A percentile compares a stretch with the other conserved stretches of the same genome.
Evolutionary conservation across 23 tunicate species (phyloP).

Genomic region (Trididemnum nubilum): DNA sequence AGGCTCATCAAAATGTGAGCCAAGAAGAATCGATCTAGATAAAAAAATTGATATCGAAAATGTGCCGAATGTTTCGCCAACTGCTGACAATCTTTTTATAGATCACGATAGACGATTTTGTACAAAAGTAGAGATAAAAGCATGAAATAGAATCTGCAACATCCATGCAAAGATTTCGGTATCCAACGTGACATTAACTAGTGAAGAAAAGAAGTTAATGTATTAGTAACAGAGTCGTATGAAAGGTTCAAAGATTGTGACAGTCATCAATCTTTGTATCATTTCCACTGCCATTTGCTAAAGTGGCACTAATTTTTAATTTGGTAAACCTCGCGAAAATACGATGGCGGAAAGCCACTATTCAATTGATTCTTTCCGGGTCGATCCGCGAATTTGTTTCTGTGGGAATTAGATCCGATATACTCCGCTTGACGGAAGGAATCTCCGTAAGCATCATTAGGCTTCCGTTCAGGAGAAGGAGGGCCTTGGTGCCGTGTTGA

Average conservation of each 20-base stretch:
- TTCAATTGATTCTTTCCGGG: background rate
- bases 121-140: too few relatives aligned
- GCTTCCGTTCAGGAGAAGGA: background rate
- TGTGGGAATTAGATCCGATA: background rate
- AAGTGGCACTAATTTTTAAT: background rate
- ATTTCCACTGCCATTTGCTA: background rate
- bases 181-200: too few relatives aligned
- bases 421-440: background rate
- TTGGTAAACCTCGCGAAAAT: constrained; percentile 3
- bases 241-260: constrained; percentile 22
- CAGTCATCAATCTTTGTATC: constrained; percentile 20
- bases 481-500: background rate
- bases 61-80: too few relatives aligned
- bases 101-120: too few relatives aligned
- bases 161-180: too few relatives aligned
- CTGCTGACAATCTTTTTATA: too few relatives aligned
- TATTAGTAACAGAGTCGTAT: too few relatives aligned
- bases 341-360: background rate
- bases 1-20: too few relatives aligned
- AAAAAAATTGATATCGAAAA: too few relatives aligned
- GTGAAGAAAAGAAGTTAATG: too few relatives aligned
- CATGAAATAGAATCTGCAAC: too few relatives aligned
- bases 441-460: background rate
- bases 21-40: too few relatives aligned
- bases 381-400: background rate